Base-by-base conservation (phyloP, 2,888 invertebrate genomes). In the Lasius fuliginosus region DNA sequence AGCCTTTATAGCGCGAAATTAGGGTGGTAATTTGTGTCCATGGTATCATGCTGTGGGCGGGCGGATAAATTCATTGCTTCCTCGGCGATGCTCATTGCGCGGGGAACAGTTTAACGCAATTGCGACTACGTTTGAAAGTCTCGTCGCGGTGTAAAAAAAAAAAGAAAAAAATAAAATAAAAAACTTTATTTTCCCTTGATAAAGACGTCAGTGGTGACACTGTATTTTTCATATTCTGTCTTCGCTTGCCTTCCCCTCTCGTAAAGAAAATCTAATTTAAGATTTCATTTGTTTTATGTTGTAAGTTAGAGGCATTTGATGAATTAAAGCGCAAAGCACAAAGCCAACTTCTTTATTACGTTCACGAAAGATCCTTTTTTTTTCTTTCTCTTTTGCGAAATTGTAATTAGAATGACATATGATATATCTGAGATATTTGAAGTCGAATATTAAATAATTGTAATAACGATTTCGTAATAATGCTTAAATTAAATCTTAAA, bases 1-100 rank as follows among this genome's bases (percentile, higher is more conserved):
- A 71, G 33, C 71, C 73, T 81, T 81, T 49, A 81, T 27, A 27
- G 73, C 30, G 15, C 23, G 71, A 42, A 71, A 71, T 79, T 79
- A 71, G 73, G 46, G 5, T 23, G 73, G 42, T 81, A 73, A 81
- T 81, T 81, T 81, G 74, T 81, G 60, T 73, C 60, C 18, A 27
- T 73, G 36, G 36, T 60, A 46, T 79, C 73, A 33, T 23, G 56
- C 60, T 27, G 15, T 6, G 60, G 33, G 69, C 1, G 33, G 60
- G n/a, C 18, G 36, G 12, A 46, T 60, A 81, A 81, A 49, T 73
- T 46, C 62, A 81, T 62, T 5, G 73, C 36, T 18, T 18, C n/a
- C 33, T 8, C 18, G 27, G 6, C 9, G n/a, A 56, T 53, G 53
- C 53, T 76, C 49, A 46, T 60, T 58, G 33, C 12, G 23, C 60